These are phyloP conservation scores for Hippocampus mohnikei DNA, from an alignment of 2,113 vertebrate species.

Conservation along the genomic window DNA sequence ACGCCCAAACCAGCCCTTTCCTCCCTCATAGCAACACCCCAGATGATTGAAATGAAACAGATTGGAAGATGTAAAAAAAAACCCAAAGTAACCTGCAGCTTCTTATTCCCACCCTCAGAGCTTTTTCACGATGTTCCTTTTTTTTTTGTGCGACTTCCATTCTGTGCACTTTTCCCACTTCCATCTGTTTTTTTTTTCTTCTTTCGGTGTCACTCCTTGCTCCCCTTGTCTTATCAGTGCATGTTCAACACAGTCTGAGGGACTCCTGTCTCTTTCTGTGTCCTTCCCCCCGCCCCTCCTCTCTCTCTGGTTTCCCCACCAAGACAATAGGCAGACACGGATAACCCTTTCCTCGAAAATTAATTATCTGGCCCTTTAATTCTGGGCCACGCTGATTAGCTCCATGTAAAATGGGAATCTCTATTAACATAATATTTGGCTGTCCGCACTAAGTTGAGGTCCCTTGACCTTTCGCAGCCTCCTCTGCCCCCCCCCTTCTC, in stretches of 20 bases:
- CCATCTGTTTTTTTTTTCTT: slow-evolving; percentile 18
- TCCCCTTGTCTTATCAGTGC: slow-evolving; percentile 61
- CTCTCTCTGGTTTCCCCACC: slow-evolving; percentile 50
- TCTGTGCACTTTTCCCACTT: slow-evolving; percentile 56
- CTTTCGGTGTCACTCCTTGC: slow-evolving; percentile 24
- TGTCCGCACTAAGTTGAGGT: slow-evolving; percentile 72
- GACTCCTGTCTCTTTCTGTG: slow-evolving; percentile 50
- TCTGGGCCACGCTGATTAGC: slow-evolving; percentile 75
- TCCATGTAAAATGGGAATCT: slow-evolving; percentile 69
- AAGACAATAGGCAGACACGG: slow-evolving; percentile 72
- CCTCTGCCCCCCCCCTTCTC: slow-evolving; percentile 30
- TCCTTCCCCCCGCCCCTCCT: slow-evolving; percentile 16
- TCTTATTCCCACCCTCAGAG: slow-evolving; percentile 44
- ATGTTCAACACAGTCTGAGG: slow-evolving; percentile 74
- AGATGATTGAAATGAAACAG: slow-evolving; percentile 49
- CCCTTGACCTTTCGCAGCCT: slow-evolving; percentile 71
- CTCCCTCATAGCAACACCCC: slow-evolving; percentile 44
- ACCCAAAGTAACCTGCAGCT: slow-evolving; percentile 1
- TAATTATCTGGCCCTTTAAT: slow-evolving; percentile 80
- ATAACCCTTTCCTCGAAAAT: slow-evolving; percentile 78
- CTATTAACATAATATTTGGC: slow-evolving; percentile 82
- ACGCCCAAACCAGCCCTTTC: slow-evolving; percentile 50
- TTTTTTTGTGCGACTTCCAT: slow-evolving; percentile 43
- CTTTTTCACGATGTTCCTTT: slow-evolving; percentile 46
- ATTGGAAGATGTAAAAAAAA: slow-evolving; percentile 31